phyloP scores from a whole-genome alignment of 1,140 invertebrate genomes.

The Drosophila subpulchrella region DNA sequence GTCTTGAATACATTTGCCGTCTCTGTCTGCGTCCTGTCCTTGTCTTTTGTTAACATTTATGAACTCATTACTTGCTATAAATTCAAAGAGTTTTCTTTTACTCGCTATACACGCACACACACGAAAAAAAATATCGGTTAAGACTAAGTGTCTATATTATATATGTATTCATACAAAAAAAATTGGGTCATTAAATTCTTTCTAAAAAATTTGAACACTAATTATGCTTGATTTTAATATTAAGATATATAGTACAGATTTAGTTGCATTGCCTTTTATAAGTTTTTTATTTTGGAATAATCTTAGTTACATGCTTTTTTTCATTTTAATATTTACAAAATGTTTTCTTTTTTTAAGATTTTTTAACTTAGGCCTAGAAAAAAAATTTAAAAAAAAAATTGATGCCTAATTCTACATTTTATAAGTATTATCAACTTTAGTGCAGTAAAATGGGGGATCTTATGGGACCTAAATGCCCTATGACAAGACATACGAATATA shows the following conservation, averaged over 20 bases:
- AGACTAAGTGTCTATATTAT: conserved; percentile 50
- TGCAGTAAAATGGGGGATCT: conserved; percentile 17
- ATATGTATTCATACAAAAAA: conserved; percentile 57
- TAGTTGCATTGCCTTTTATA: conserved; percentile 56
- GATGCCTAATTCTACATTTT: conserved; percentile 47
- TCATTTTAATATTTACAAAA: conserved; percentile 48
- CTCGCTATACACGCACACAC: conserved; percentile 61
- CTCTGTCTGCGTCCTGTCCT: neutral
- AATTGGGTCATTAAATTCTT: conserved; percentile 36
- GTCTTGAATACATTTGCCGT: conserved; percentile 42
- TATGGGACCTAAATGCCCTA: conserved; percentile 8
- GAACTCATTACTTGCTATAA: conserved; percentile 77
- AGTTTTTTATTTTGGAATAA: conserved; percentile 24
- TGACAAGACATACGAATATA: conserved; percentile 13
- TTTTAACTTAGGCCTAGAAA: conserved; percentile 8
- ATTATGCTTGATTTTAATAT: conserved; percentile 31
- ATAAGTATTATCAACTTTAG: conserved; percentile 67
- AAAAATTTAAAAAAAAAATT: conserved; percentile 55
- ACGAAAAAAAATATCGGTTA: conserved; percentile 47
- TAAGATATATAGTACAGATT: conserved; percentile 38
- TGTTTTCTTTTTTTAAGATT: neutral
- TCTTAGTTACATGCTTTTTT: conserved; percentile 15
- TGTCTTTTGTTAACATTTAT: conserved; percentile 58
- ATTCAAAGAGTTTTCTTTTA: conserved; percentile 70
- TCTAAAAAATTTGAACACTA: conserved; percentile 64